Evolutionary conservation across 2,888 invertebrate species (phyloP).

Genomic region (Ormyrus nitidulus): DNA sequence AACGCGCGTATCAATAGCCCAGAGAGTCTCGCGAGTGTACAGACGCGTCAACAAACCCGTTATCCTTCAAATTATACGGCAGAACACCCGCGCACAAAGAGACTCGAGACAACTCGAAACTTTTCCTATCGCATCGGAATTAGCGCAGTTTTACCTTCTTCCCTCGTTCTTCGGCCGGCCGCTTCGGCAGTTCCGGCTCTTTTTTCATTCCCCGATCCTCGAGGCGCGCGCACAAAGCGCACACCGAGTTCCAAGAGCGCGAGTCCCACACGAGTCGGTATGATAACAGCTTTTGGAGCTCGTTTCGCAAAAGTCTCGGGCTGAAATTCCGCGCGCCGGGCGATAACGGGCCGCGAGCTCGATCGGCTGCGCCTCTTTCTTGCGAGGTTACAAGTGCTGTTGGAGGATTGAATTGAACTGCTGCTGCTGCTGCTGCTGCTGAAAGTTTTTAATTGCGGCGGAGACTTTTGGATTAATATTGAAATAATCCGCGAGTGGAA

Average conservation of each 20-base stretch:
- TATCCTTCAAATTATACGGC: slow-evolving; percentile 14
- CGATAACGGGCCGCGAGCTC: too few relatives aligned
- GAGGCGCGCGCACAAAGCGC: too few relatives aligned
- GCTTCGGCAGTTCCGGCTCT: not conserved
- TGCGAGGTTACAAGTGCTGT: too few relatives aligned
- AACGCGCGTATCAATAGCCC: too few relatives aligned
- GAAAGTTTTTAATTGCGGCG: too few relatives aligned
- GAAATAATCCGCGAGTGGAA: too few relatives aligned
- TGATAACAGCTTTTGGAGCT: slow-evolving; percentile 17
- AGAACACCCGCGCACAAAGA: not conserved
- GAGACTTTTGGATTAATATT: too few relatives aligned
- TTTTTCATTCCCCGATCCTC: not conserved
- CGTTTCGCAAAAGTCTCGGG: not conserved
- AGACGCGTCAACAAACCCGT: too few relatives aligned
- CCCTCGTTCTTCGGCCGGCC: not conserved
- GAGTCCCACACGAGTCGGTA: not conserved
- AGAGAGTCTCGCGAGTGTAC: too few relatives aligned
- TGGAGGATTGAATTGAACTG: not conserved
- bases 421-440: not conserved
- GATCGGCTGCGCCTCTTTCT: too few relatives aligned
- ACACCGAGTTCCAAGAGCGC: too few relatives aligned
- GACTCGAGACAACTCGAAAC: slow-evolving; percentile 11
- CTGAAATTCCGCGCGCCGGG: too few relatives aligned
- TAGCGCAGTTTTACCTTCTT: not conserved
- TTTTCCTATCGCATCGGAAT: slow-evolving; percentile 31